Evolutionary conservation across 2,113 vertebrate species (phyloP).

Genomic region (Pelusios castaneus): DNA sequence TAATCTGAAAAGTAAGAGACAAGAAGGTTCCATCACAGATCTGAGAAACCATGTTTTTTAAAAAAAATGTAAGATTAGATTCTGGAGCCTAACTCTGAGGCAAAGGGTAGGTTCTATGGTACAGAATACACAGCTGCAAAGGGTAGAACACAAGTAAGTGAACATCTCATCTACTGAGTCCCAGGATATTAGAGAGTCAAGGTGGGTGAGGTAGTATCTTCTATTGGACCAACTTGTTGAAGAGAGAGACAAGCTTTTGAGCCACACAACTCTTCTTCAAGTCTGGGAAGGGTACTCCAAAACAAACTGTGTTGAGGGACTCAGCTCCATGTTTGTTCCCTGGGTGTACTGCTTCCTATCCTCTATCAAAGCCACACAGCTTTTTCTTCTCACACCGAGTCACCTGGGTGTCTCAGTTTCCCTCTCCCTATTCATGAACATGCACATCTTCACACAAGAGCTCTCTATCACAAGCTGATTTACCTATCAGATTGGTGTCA

Average conservation of each 20-base stretch:
- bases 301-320: neutral
- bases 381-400: neutral
- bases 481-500: constrained; percentile 92
- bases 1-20: constrained; percentile 82
- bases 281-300: neutral
- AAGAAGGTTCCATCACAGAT: neutral
- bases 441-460: neutral
- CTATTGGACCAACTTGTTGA: neutral
- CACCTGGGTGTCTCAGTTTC: neutral
- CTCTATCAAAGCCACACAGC: neutral
- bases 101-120: neutral
- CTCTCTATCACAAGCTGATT: constrained; percentile 38
- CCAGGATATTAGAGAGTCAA: neutral
- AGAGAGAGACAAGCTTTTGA: neutral
- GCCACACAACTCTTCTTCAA: neutral
- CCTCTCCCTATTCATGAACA: neutral
- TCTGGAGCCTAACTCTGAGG: neutral
- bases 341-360: neutral
- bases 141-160: neutral
- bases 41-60: neutral
- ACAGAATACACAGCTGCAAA: neutral
- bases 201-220: neutral
- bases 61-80: neutral
- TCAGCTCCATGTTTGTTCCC: neutral
- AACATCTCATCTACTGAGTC: neutral